Base-by-base conservation (phyloP, 2,888 invertebrate species). In the Pseudeuparius sepicola region DNA sequence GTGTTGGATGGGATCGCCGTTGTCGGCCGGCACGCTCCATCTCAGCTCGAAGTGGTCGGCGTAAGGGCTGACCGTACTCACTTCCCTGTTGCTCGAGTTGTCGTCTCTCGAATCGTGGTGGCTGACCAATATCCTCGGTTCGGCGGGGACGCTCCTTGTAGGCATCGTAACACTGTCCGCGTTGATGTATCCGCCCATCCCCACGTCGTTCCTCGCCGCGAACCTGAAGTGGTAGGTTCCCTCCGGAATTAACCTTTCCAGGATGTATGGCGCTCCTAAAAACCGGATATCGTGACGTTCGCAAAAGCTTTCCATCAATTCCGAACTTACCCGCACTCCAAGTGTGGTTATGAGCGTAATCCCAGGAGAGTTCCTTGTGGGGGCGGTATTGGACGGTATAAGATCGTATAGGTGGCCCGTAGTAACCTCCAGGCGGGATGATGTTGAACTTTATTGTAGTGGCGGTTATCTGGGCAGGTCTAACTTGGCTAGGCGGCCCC, bases 21-120 rank as follows among this genome's bases (percentile, higher is more conserved):
- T 92, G 56, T 90, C 84, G 31, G 80, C 77, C 0, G 90, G 89
- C 31, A 82, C 75, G 51, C 75, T 76, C 90, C 90, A 92, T 54
- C 78, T 71, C 12, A 90, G 60, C 54, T 87, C 84, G 56, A 77
- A 88, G 55, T 78, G 78, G 62, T 85, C 80, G 14, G 78, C 78
- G 58, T 76, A 87, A 24, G 69, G 69, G 24, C 78, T 79, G 3
- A 63, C 58, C 1, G 71, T 66, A 10, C 71, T 66, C 14, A 59
- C 57, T 26, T 65, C 65, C 14, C 68, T 66, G 36, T 60, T 59
- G 28, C 65, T 65, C 42, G 60, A 59, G 24, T 40, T 51, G 9
- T 61, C 61, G 41, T 57, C 61, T 9, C 56, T 54, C 7, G 44
- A 34, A 14, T 48, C 52, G 23, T 51, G 46, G 4, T 60, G 56